Conservation (phyloP, 2,113 vertebrate genomes). For the Siniperca chuatsi region DNA sequence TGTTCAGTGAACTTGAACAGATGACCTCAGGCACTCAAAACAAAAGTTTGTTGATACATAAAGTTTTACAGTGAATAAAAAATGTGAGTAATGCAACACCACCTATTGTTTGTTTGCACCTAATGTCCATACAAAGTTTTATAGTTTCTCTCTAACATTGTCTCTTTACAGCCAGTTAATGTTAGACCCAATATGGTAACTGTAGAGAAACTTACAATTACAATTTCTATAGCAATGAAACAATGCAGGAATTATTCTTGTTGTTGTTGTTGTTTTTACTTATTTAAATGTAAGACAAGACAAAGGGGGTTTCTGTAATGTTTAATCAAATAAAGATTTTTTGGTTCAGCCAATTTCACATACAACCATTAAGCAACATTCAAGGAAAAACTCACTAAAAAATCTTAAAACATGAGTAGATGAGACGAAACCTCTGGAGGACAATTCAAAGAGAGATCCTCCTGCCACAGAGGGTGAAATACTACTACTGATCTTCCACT, state of each 20-base stretch:
- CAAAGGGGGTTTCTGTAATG: not conserved
- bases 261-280: no score
- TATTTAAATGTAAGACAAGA: not conserved
- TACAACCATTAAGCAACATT: no score
- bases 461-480: not conserved
- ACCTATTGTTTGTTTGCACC: not conserved
- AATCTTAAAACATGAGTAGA: not conserved
- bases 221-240: not conserved
- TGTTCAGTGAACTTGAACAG: constrained; percentile 6
- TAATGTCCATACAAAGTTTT: not conserved
- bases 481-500: not conserved
- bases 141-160: not conserved
- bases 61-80: not conserved
- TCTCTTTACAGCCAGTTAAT: not conserved
- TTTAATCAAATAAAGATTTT: not conserved
- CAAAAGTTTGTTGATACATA: not conserved
- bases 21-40: not conserved
- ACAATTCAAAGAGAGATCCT: not conserved
- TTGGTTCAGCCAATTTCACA: not conserved
- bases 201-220: not conserved
- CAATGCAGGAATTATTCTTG: not conserved
- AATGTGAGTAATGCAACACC: not conserved
- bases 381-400: not conserved
- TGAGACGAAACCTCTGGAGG: not conserved
- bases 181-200: not conserved